Base-by-base conservation (phyloP, 2,113 vertebrate genomes). In the Nannobrachium achirus region DNA sequence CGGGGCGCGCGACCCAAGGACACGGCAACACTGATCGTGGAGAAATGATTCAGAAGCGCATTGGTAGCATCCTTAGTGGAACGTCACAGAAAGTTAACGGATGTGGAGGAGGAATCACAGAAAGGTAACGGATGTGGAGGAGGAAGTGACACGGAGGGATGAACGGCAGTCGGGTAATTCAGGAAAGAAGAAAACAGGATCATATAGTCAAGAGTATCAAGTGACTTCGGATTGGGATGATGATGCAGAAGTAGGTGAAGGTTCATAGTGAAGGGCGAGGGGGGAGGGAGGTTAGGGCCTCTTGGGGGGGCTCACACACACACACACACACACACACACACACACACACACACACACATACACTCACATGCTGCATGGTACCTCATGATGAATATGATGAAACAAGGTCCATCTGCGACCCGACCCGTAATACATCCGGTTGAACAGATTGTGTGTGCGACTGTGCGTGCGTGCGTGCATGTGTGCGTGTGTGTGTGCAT, bases 211-310 rank as follows among this genome's bases (percentile, higher is more conserved):
- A 18, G 16, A 42, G 10, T 71, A 56, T 56, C 55, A 9, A 4
- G 25, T 51, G 48, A 62, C 40, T 8, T 14, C 9, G 33, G 42
- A 60, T n/a, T 14, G 25, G 20, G 44, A 38, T n/a, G n/a, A n/a
- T 20, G 48, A 55, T 39, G 42, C 20, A 55, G 42, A 73, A 77
- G 10, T 71, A 49, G 70, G 70, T 75, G 69, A 84, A 63, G 33
- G 75, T 66, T 84, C 70, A 71, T 11, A 40, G 16, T 56, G 39
- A 13, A n/a, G n/a, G n/a, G n/a, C n/a, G n/a, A n/a, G n/a, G n/a
- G n/a, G n/a, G 51, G 42, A 25, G 44, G 19, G 45, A 5, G 16
- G 15, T 7, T n/a, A 10, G 4, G 6, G 40, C 15, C n/a, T n/a
- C n/a, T n/a, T n/a, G n/a, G n/a, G n/a, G n/a, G 15, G 15, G 25